A percentile compares a stretch with the other conserved stretches of the same genome.
Conservation (phyloP, 1,140 invertebrate species). For the Antheraea mylitta region DNA sequence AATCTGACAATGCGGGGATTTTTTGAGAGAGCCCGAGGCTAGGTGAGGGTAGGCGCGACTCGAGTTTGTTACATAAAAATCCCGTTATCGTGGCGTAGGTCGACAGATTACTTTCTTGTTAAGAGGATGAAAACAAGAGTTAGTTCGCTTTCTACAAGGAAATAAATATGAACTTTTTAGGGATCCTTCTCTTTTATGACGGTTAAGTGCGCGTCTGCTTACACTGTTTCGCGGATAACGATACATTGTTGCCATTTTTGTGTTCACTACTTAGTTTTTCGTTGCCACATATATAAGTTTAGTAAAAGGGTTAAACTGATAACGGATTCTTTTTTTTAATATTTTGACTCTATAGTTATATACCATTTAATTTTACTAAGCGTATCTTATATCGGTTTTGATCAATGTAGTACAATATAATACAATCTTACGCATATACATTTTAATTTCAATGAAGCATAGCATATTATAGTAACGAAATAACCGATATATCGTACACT, state of each 20-base stretch:
- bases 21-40: slow-evolving; percentile 64
- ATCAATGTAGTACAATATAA: too few species aligned
- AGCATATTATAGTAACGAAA: too few species aligned
- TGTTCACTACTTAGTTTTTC: not conserved
- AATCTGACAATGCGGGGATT: slow-evolving; percentile 69
- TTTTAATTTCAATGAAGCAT: too few species aligned
- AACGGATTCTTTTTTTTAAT: too few species aligned
- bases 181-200: slow-evolving; percentile 28
- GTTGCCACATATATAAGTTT: too few species aligned
- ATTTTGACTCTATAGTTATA: too few species aligned
- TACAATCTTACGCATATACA: too few species aligned
- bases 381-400: too few species aligned
- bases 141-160: slow-evolving; percentile 59
- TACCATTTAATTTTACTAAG: too few species aligned
- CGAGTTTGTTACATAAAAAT: slow-evolving; percentile 76
- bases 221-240: not conserved
- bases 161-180: slow-evolving; percentile 59
- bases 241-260: not conserved
- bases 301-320: too few species aligned
- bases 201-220: not conserved
- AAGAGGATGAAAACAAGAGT: slow-evolving; percentile 73
- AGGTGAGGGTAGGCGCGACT: slow-evolving; percentile 73
- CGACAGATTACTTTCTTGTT: slow-evolving; percentile 77
- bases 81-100: slow-evolving; percentile 69
- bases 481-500: too few species aligned